Evolutionary conservation across 2,113 vertebrate genomes (phyloP).

Genomic region (Datnioides undecimradiatus): DNA sequence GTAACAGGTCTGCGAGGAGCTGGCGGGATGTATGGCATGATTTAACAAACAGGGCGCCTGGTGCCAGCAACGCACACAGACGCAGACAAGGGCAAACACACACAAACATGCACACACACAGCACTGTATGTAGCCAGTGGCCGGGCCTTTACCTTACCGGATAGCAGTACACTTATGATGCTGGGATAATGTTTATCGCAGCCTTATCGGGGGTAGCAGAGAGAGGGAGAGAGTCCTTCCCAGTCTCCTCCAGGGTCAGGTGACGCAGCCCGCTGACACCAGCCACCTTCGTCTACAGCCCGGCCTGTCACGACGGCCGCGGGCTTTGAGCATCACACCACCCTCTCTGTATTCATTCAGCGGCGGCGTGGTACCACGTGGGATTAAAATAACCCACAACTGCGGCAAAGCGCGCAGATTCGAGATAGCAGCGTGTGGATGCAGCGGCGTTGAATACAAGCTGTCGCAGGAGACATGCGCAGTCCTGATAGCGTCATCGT

Average conservation of each 20-base stretch:
- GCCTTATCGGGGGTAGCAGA: constrained; percentile 48
- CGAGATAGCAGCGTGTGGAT: not conserved
- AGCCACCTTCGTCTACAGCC: constrained; percentile 43
- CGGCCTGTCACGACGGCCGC: constrained; percentile 32
- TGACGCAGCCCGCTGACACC: constrained; percentile 56
- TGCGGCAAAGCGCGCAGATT: constrained; percentile 16
- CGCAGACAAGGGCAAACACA: constrained; percentile 24
- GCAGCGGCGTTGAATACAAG: not conserved
- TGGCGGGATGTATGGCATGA: constrained; percentile 41
- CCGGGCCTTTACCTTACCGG: constrained; percentile 28
- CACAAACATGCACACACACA: constrained; percentile 16
- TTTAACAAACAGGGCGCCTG: constrained; percentile 43
- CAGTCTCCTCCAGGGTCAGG: constrained; percentile 50
- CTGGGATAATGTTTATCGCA: constrained; percentile 53
- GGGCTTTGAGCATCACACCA: not conserved
- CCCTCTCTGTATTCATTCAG: constrained; percentile 23
- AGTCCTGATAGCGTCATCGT: not conserved
- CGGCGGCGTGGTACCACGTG: not conserved
- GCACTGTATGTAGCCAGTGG: constrained; percentile 21
- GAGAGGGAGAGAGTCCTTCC: constrained; percentile 40
- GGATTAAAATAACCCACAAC: not conserved
- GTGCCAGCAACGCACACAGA: constrained; percentile 45
- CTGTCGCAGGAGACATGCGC: not conserved
- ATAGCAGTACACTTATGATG: constrained; percentile 50
- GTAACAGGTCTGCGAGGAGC: constrained; percentile 55